phyloP scores from a whole-genome alignment of 2,888 invertebrate species.

The Crepidodera aurea region DNA sequence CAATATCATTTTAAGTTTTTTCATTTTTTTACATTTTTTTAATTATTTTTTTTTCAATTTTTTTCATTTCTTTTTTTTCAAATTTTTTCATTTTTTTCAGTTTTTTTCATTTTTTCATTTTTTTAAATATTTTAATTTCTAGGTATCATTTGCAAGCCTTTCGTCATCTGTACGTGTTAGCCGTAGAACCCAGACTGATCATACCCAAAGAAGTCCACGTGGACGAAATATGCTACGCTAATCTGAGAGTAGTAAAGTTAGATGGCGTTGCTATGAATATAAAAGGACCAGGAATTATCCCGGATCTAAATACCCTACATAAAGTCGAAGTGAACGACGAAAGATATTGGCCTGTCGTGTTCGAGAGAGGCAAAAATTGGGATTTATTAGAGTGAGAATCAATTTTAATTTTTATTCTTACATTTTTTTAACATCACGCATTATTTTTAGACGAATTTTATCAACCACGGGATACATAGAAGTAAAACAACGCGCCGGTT shows the following conservation, averaged over 20 bases:
- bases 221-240: conserved; percentile 82
- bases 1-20: too few species aligned
- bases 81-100: too few species aligned
- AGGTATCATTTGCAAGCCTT: conserved; percentile 98
- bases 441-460: conserved; percentile 68
- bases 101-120: too few species aligned
- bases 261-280: conserved; percentile 60
- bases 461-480: conserved; percentile 76
- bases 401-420: too few species aligned
- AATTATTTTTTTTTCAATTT: too few species aligned
- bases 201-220: conserved; percentile 86
- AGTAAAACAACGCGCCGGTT: conserved; percentile 90
- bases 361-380: conserved; percentile 86
- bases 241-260: conserved; percentile 69
- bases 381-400: conserved; percentile 74
- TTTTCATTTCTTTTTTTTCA: too few species aligned
- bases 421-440: too few species aligned
- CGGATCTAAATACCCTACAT: conserved; percentile 77
- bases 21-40: too few species aligned
- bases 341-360: conserved; percentile 89
- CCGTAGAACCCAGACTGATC: conserved; percentile 88
- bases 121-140: too few species aligned
- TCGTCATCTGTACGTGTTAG: conserved; percentile 93
- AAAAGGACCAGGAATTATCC: conserved; percentile 85
- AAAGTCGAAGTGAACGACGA: conserved; percentile 83